Evolutionary conservation across 2,113 vertebrate species (phyloP).

Genomic region (Malurus alboscapulatus): DNA sequence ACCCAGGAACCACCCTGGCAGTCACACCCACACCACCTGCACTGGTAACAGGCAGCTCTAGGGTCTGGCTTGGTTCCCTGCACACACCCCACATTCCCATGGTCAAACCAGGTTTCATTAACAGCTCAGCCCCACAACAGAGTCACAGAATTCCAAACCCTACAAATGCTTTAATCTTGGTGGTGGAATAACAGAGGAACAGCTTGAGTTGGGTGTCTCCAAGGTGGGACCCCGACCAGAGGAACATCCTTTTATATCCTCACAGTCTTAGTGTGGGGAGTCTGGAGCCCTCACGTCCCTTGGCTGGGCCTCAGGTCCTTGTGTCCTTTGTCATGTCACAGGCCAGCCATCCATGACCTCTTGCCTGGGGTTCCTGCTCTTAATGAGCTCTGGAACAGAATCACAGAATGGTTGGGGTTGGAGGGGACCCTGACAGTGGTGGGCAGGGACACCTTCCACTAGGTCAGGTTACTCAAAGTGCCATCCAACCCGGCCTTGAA

Average conservation of each 20-base stretch:
- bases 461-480: too few relatives aligned
- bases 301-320: not conserved
- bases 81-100: not conserved
- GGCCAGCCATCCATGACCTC: not conserved
- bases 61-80: not conserved
- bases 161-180: not conserved
- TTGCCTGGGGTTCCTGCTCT: not conserved
- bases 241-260: not conserved
- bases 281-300: not conserved
- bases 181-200: not conserved
- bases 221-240: too few relatives aligned
- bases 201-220: not conserved
- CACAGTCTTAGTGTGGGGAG: fast-evolving
- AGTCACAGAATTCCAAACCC: not conserved
- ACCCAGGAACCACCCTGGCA: not conserved
- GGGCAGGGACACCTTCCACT: not conserved
- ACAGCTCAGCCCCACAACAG: not conserved
- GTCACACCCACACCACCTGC: not conserved
- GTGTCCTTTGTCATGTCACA: not conserved
- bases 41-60: not conserved
- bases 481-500: not conserved
- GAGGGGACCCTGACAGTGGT: not conserved
- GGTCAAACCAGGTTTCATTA: not conserved
- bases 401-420: not conserved
- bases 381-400: not conserved